A percentile compares a stretch with the other conserved stretches of the same genome.
Evolutionary conservation across 2,113 vertebrate species (phyloP).

Genomic region (Merops nubicus): DNA sequence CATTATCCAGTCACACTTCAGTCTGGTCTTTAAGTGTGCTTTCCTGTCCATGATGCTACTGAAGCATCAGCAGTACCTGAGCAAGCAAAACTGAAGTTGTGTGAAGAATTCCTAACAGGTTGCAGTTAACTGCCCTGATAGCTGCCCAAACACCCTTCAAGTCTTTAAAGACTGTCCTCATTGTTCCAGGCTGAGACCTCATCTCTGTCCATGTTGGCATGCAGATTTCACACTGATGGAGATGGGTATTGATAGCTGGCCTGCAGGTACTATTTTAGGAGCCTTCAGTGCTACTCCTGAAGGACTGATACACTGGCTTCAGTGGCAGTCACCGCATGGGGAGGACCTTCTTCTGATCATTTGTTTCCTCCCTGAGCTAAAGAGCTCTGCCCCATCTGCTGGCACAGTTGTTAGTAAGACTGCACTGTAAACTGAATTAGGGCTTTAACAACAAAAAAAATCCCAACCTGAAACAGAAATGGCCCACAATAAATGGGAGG

Average conservation of each 20-base stretch:
- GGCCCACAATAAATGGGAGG: not conserved
- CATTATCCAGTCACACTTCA: not conserved
- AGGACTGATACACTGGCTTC: not conserved
- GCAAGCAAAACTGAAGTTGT: not conserved
- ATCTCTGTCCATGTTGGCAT: rapidly evolving
- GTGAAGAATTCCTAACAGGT: not conserved
- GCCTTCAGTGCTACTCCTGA: not conserved
- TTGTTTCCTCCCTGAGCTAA: not conserved
- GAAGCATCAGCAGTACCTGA: not conserved
- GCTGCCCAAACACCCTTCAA: not conserved
- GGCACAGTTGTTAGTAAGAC: not conserved
- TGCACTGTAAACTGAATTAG: not conserved
- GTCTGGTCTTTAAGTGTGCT: not conserved
- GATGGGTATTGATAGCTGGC: not conserved
- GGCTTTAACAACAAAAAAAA: not conserved
- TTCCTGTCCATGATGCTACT: not conserved
- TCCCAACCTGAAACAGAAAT: not conserved
- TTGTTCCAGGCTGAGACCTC: not conserved
- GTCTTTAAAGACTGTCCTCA: not conserved
- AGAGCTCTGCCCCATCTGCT: not conserved
- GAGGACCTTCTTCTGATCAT: not conserved
- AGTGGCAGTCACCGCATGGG: rapidly evolving
- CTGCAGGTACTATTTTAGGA: not conserved
- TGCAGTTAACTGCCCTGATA: not conserved
- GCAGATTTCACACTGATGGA: not conserved